Conservation (phyloP, 2,113 vertebrate genomes). For the Calonectris borealis region DNA sequence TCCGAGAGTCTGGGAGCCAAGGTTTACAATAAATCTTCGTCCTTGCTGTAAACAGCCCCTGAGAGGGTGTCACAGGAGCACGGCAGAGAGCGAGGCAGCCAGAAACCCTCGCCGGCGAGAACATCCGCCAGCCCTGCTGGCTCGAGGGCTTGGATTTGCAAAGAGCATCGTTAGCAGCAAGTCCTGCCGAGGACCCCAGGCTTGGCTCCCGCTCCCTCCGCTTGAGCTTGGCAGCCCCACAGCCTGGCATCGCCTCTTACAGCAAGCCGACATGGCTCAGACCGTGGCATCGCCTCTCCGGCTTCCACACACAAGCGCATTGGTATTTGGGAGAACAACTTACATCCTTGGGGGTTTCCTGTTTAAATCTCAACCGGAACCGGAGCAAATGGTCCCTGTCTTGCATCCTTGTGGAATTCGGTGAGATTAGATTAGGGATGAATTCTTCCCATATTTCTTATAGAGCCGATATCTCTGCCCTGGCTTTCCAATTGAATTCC, state of each 20-base stretch:
- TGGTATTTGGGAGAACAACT: background rate
- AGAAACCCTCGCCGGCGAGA: background rate
- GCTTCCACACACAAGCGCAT: background rate
- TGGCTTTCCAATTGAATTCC: background rate
- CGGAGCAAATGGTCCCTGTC: background rate
- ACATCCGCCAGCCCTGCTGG: background rate
- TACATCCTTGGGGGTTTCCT: background rate
- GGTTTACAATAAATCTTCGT: constrained; percentile 37
- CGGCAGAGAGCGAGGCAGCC: background rate
- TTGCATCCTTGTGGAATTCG: constrained; percentile 10
- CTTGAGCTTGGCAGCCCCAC: background rate
- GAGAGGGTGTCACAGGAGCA: constrained; percentile 22
- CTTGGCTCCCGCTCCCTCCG: background rate
- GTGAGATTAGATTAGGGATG: constrained; percentile 56
- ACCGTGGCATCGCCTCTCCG: rapidly evolving
- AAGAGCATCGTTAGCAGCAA: background rate
- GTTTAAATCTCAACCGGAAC: background rate
- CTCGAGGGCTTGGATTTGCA: background rate
- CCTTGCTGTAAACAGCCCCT: background rate
- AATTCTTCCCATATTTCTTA: constrained; percentile 60
- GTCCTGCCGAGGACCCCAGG: background rate
- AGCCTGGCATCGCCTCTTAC: background rate
- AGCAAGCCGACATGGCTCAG: background rate
- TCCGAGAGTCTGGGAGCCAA: background rate
- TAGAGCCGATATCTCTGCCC: constrained; percentile 13